Percentiles rank a stretch among this genome's conserved stretches.
Evolutionary conservation across 2,797 vertebrate genomes (phyloP).

Genomic region (Hyperoplus immaculatus): DNA sequence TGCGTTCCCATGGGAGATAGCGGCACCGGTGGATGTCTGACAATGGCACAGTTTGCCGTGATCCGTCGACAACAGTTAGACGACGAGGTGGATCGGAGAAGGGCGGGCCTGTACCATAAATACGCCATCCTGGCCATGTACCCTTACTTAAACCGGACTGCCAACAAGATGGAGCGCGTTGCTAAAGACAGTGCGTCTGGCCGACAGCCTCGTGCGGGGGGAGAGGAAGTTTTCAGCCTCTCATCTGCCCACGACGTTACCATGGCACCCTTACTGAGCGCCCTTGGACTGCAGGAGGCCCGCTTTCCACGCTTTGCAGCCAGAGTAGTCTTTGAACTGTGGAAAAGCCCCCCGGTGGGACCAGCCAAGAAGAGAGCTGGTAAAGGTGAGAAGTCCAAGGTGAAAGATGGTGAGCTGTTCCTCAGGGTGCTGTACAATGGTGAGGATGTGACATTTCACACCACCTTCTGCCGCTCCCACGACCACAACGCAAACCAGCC

Average conservation of each 20-base stretch:
- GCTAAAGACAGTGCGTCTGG: slow-evolving; percentile 66
- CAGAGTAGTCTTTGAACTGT: slow-evolving; percentile 95
- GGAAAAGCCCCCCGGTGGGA: slow-evolving; percentile 84
- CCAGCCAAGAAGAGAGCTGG: slow-evolving; percentile 45
- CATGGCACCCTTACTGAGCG: slow-evolving; percentile 93
- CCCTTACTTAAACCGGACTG: slow-evolving; percentile 94
- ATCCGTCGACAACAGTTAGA: slow-evolving; percentile 94
- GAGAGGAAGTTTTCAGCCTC: slow-evolving; percentile 89
- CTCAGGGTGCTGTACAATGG: slow-evolving; percentile 96
- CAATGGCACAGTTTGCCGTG: slow-evolving; percentile 90
- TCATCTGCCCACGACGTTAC: slow-evolving; percentile 97
- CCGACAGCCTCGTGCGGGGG: slow-evolving; percentile 69
- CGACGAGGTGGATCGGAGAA: slow-evolving; percentile 91
- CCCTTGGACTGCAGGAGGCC: slow-evolving; percentile 91
- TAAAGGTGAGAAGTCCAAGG: slow-evolving; percentile 54
- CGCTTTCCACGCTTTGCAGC: slow-evolving; percentile 95
- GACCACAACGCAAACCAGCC: slow-evolving; percentile 84
- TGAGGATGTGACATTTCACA: slow-evolving; percentile 95
- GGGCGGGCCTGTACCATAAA: slow-evolving; percentile 89
- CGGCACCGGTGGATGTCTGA: slow-evolving; percentile 82
- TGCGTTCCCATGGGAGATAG: slow-evolving; percentile 82
- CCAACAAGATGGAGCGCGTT: slow-evolving; percentile 87
- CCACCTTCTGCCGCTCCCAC: slow-evolving; percentile 90
- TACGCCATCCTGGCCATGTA: slow-evolving; percentile 92
- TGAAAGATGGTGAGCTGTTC: slow-evolving; percentile 84